Evolutionary conservation across 2,888 invertebrate genomes (phyloP).

Genomic region (Allophyes oxyacanthae): DNA sequence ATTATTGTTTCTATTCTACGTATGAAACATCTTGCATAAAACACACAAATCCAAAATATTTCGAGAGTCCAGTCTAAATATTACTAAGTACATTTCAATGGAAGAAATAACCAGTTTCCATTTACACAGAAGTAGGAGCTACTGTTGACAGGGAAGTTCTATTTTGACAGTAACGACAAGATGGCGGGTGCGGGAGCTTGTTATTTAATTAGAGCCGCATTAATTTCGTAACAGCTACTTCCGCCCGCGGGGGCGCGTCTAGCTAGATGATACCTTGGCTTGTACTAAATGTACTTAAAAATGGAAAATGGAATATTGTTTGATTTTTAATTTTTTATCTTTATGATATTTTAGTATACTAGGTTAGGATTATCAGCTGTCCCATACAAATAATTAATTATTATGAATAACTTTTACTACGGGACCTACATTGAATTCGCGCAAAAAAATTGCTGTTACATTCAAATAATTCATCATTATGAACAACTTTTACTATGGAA

Average conservation of each 20-base stretch:
- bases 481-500: too few relatives aligned
- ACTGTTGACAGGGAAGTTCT: slow-evolving; percentile 72
- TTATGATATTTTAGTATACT: too few relatives aligned
- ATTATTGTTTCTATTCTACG: too few relatives aligned
- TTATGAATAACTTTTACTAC: too few relatives aligned
- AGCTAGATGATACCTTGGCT: slow-evolving; percentile 56
- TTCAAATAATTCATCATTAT: too few relatives aligned
- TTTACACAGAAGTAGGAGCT: slow-evolving; percentile 59
- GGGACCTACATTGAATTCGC: too few relatives aligned
- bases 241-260: slow-evolving; percentile 71
- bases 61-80: slow-evolving; percentile 31
- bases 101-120: slow-evolving; percentile 51
- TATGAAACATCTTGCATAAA: slow-evolving; percentile 14
- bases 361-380: too few relatives aligned
- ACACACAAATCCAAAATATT: slow-evolving; percentile 18
- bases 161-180: slow-evolving; percentile 77
- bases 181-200: slow-evolving; percentile 75
- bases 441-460: too few relatives aligned
- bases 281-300: slow-evolving; percentile 17
- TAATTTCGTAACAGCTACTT: slow-evolving; percentile 85
- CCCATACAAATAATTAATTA: too few relatives aligned
- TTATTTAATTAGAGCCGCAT: slow-evolving; percentile 86
- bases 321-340: too few relatives aligned
- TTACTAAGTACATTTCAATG: slow-evolving; percentile 42
- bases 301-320: too few relatives aligned